These are phyloP conservation scores for Asteroscopus sphinx DNA, from an alignment of 2,888 invertebrate species.

Conservation along the genomic window DNA sequence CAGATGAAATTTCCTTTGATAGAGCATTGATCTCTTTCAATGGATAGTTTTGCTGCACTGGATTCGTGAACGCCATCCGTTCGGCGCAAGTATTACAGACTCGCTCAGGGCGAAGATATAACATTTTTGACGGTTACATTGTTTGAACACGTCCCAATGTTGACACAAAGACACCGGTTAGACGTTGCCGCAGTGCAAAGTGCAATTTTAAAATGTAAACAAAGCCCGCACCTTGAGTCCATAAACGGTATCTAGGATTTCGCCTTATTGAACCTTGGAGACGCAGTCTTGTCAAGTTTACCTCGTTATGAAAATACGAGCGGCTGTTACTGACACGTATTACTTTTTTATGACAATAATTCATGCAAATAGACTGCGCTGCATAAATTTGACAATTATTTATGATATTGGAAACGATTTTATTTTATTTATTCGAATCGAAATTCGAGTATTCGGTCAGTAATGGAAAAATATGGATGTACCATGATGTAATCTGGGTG, in stretches of 20 bases:
- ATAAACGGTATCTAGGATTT: conserved; percentile 86
- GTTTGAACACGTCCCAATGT: conserved; percentile 83
- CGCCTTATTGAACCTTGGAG: conserved; percentile 81
- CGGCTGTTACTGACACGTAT: conserved; percentile 57
- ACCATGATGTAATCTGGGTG: conserved; percentile 47
- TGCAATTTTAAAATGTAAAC: conserved; percentile 90
- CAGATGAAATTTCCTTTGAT: conserved; percentile 43
- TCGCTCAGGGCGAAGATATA: conserved; percentile 71
- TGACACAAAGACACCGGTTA: conserved; percentile 81
- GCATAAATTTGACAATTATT: conserved; percentile 54
- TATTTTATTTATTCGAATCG: conserved; percentile 48
- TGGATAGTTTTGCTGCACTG: conserved; percentile 52
- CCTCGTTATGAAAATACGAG: conserved; percentile 67
- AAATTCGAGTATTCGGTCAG: conserved; percentile 29
- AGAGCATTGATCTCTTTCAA: conserved; percentile 45
- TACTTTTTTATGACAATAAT: conserved; percentile 55
- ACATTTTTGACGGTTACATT: conserved; percentile 85
- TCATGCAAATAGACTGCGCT: conserved; percentile 51
- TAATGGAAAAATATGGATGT: conserved; percentile 51
- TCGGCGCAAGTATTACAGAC: conserved; percentile 60
- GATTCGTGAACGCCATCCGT: conserved; percentile 38
- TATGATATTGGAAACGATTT: conserved; percentile 46
- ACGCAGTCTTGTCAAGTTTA: conserved; percentile 73
- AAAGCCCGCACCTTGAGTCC: conserved; percentile 84
- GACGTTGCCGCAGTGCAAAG: conserved; percentile 84